phyloP scores from a whole-genome alignment of 2,113 vertebrate species.

The Prietella phreatophila region DNA sequence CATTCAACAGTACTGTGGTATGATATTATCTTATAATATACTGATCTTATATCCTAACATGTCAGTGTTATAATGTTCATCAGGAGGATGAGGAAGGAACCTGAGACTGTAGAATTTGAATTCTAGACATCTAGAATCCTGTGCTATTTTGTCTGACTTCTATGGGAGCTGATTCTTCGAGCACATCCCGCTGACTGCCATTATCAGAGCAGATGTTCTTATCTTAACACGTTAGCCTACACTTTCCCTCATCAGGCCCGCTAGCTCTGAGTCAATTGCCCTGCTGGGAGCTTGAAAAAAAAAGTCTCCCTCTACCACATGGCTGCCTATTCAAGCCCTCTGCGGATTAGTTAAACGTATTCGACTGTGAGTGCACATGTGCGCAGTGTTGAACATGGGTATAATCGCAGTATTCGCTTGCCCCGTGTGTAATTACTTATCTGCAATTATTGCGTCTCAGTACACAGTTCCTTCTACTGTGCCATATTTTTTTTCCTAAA shows the following conservation, averaged over 20 bases:
- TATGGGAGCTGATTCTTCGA: slow-evolving; percentile 34
- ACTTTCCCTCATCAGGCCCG: slow-evolving; percentile 30
- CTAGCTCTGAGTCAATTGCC: slow-evolving; percentile 23
- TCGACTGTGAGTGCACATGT: slow-evolving; percentile 27
- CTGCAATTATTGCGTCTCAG: slow-evolving; percentile 27
- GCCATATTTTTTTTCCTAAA: background rate
- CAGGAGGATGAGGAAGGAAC: background rate
- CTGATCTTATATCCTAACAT: background rate
- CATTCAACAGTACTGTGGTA: background rate
- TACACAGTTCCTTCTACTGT: background rate
- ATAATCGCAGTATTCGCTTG: slow-evolving; percentile 32
- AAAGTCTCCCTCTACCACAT: slow-evolving; percentile 17
- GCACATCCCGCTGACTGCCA: slow-evolving; percentile 28
- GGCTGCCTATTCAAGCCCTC: slow-evolving; percentile 29
- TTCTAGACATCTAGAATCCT: slow-evolving; percentile 16
- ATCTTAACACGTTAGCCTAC: slow-evolving; percentile 33
- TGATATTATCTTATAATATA: background rate
- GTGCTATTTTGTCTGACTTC: slow-evolving; percentile 30
- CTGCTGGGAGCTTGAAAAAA: slow-evolving; percentile 34
- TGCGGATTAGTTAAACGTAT: background rate
- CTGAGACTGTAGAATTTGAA: background rate
- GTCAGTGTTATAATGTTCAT: background rate
- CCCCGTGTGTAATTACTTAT: slow-evolving; percentile 21
- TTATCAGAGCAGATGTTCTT: slow-evolving; percentile 51
- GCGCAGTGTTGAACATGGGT: slow-evolving; percentile 17